A percentile compares a stretch with the other conserved stretches of the same genome.
Evolutionary conservation across 2,888 invertebrate genomes (phyloP).

Genomic region (Andrena trimmerana): DNA sequence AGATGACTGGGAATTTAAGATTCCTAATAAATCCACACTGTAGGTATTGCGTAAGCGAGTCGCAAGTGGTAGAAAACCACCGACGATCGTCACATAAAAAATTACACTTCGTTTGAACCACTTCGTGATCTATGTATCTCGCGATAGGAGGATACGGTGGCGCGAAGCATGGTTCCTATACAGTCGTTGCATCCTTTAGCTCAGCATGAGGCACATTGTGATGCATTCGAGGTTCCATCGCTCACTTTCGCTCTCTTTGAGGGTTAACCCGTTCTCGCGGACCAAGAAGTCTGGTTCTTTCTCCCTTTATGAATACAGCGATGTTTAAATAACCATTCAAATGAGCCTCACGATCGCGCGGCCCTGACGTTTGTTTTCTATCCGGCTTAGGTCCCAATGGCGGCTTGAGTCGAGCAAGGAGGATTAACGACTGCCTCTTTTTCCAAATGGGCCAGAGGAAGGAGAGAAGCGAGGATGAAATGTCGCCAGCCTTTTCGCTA

Average conservation of each 20-base stretch:
- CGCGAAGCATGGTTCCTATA: slow-evolving; percentile 26
- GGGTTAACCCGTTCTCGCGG: slow-evolving; percentile 54
- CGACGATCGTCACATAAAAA: slow-evolving; percentile 13
- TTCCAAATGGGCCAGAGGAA: slow-evolving; percentile 28
- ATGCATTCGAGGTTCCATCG: slow-evolving; percentile 53
- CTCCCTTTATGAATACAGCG: slow-evolving; percentile 47
- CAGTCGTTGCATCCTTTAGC: slow-evolving; percentile 54
- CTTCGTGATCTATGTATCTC: slow-evolving; percentile 1
- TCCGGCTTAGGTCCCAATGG: slow-evolving; percentile 56
- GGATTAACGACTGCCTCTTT: slow-evolving; percentile 59
- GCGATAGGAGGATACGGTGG: slow-evolving; percentile 13
- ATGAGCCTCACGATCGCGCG: slow-evolving; percentile 50
- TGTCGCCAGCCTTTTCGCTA: slow-evolving; percentile 42
- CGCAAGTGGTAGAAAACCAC: neutral
- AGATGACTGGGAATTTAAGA: neutral
- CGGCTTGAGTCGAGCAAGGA: slow-evolving; percentile 34
- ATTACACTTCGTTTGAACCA: neutral
- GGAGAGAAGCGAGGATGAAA: slow-evolving; percentile 27
- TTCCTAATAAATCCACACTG: neutral
- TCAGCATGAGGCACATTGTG: slow-evolving; percentile 58
- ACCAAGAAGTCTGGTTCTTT: slow-evolving; percentile 21
- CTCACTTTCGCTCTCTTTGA: slow-evolving; percentile 63
- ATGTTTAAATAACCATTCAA: slow-evolving; percentile 68
- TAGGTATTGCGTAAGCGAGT: neutral
- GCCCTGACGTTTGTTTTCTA: slow-evolving; percentile 66